phyloP scores from a whole-genome alignment of 2,797 vertebrate genomes.

The Uromys caudimaculatus region DNA sequence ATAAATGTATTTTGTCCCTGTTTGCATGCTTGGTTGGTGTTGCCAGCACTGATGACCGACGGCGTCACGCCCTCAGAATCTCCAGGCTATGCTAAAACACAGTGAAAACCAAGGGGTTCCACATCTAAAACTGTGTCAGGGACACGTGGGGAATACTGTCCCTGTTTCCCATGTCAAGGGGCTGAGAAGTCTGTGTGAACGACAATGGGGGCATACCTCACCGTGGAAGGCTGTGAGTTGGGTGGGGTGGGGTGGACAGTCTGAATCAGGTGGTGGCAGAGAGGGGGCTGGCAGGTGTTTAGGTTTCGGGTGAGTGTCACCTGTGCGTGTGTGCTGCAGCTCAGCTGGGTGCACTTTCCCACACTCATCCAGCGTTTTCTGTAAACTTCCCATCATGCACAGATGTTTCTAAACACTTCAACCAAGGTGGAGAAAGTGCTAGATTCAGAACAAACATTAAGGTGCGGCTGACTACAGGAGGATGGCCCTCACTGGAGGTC shows the following conservation, averaged over 20 bases:
- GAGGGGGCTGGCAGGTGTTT: neutral
- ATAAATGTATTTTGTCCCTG: neutral
- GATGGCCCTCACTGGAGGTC: neutral
- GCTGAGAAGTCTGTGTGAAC: neutral
- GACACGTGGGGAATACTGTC: accelerated
- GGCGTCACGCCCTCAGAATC: neutral
- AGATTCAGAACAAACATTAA: accelerated
- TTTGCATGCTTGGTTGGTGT: accelerated
- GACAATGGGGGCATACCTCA: neutral
- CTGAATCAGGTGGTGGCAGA: accelerated
- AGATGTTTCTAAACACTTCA: too few species aligned
- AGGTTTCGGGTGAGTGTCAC: accelerated
- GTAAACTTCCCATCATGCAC: neutral
- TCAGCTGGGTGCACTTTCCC: neutral
- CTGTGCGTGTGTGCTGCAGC: accelerated
- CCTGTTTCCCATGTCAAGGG: neutral
- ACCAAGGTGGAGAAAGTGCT: neutral
- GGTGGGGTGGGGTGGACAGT: neutral
- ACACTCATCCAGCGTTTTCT: neutral
- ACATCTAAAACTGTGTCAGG: neutral
- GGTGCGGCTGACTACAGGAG: neutral
- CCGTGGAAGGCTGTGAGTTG: accelerated
- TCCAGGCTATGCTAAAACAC: neutral
- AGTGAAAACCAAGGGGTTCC: accelerated
- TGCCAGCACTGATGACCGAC: accelerated